A percentile compares a stretch with the other conserved stretches of the same genome.
Evolutionary conservation across 2,797 vertebrate species (phyloP).

Genomic region (Sebastes steindachneri): DNA sequence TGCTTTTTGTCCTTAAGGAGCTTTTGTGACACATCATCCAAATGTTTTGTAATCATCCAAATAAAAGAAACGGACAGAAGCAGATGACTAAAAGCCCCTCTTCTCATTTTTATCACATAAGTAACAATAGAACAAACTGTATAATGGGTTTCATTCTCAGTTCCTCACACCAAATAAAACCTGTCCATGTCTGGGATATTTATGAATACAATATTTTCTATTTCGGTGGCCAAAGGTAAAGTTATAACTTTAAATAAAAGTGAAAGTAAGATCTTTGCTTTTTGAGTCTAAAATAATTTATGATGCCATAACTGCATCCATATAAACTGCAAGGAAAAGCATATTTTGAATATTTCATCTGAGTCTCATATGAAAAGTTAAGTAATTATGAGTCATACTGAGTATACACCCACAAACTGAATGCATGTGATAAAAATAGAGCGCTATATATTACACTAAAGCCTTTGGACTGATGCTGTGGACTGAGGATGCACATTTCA

Average conservation of each 20-base stretch:
- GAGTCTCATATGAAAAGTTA: neutral
- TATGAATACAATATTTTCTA: neutral
- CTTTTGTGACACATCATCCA: neutral
- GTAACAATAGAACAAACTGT: slow-evolving; percentile 2
- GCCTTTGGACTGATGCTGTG: neutral
- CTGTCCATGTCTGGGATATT: neutral
- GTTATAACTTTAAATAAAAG: neutral
- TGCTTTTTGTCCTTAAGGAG: neutral
- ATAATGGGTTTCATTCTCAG: neutral
- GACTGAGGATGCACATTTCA: neutral
- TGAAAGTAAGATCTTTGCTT: neutral
- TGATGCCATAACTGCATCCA: neutral
- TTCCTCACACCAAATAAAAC: neutral
- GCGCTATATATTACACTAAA: neutral
- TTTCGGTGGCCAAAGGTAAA: neutral
- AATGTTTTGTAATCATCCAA: neutral
- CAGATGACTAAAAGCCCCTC: neutral
- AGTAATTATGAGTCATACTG: neutral
- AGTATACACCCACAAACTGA: neutral
- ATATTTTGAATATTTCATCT: neutral
- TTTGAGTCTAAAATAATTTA: neutral
- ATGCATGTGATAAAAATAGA: neutral
- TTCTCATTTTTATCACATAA: neutral
- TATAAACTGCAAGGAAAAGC: neutral
- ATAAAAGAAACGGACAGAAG: neutral